These are phyloP conservation scores for Mirza zaza DNA, from an alignment of 2,113 vertebrate species.

Conservation along the genomic window DNA sequence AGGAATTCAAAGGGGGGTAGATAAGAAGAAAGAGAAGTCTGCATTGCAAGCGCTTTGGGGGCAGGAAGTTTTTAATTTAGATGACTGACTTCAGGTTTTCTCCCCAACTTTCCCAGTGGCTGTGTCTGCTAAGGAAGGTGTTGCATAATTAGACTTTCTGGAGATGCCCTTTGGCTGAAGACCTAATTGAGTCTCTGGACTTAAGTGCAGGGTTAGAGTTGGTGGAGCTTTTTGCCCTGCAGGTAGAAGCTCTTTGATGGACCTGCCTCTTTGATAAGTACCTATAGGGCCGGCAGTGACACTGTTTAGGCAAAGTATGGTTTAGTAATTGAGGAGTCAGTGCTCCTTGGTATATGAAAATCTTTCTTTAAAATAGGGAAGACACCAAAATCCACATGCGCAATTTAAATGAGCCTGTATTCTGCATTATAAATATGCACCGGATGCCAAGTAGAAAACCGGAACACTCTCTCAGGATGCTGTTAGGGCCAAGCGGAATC, in stretches of 20 bases:
- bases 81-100: constrained; percentile 10
- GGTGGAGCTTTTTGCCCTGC: background rate
- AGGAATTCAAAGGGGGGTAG: background rate
- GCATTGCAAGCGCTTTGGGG: background rate
- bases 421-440: constrained; percentile 84
- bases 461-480: constrained; percentile 86
- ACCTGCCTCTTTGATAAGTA: constrained; percentile 55
- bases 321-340: constrained; percentile 61
- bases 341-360: constrained; percentile 35
- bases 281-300: constrained; percentile 36
- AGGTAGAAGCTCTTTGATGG: constrained; percentile 49
- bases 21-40: background rate
- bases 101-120: background rate
- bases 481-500: constrained; percentile 87
- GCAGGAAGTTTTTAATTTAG: constrained; percentile 51
- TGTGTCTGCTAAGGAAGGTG: background rate
- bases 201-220: constrained; percentile 11
- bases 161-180: constrained; percentile 51
- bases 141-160: constrained; percentile 48
- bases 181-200: constrained; percentile 58
- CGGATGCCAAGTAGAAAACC: constrained; percentile 83
- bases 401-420: constrained; percentile 80
- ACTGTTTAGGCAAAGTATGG: constrained; percentile 62
- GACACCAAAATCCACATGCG: constrained; percentile 70
- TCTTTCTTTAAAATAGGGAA: constrained; percentile 55